Percentiles rank a stretch among this genome's conserved stretches.
phyloP scores from a whole-genome alignment of 2,797 vertebrate genomes.

The Uromys caudimaculatus region DNA sequence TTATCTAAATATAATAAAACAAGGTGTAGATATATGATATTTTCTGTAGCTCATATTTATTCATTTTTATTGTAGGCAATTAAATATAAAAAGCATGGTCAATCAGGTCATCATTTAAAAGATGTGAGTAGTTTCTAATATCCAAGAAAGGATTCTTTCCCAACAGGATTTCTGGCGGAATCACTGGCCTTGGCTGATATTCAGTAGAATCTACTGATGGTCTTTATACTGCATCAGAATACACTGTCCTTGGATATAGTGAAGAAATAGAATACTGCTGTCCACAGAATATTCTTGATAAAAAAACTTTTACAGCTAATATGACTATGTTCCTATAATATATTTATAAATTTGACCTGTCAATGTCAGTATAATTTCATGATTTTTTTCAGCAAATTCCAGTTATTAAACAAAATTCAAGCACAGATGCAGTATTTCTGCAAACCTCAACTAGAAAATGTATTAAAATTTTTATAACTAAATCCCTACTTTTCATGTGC shows the following conservation, averaged over 20 bases:
- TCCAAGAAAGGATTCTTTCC: background rate
- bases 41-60: background rate
- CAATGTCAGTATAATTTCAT: constrained; percentile 61
- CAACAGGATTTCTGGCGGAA: background rate
- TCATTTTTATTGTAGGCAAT: background rate
- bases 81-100: background rate
- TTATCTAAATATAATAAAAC: background rate
- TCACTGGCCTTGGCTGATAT: background rate
- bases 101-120: background rate
- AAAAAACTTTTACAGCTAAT: constrained; percentile 76
- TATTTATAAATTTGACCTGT: constrained; percentile 79
- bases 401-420: constrained; percentile 74
- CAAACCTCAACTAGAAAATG: constrained; percentile 75
- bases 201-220: background rate
- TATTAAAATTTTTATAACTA: constrained; percentile 79
- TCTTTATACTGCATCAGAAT: background rate
- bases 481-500: constrained; percentile 74
- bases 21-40: background rate
- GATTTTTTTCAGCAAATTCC: constrained; percentile 68
- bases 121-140: constrained; percentile 9
- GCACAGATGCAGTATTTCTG: constrained; percentile 81
- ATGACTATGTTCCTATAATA: constrained; percentile 79
- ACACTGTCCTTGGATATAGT: constrained; percentile 64
- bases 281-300: constrained; percentile 46
- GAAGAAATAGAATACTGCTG: background rate